phyloP scores from a whole-genome alignment of 2,888 invertebrate genomes.

The Melangyna quadrimaculata region DNA sequence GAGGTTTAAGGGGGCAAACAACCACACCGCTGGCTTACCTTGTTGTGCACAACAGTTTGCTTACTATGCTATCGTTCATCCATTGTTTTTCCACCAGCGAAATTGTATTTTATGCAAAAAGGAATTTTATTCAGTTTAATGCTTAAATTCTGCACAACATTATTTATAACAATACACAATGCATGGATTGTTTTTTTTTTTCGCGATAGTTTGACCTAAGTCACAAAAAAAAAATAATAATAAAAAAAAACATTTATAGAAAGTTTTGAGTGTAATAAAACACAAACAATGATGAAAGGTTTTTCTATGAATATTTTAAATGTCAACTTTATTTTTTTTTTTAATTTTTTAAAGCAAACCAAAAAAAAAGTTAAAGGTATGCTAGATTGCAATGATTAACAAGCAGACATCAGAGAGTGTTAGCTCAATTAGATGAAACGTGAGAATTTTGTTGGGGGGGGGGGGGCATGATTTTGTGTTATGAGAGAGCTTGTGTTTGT shows the following conservation, averaged over 20 bases:
- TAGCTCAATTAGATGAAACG: conserved; percentile 62
- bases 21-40: not conserved
- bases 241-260: not conserved
- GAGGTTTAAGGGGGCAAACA: not conserved
- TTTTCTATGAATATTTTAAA: not conserved
- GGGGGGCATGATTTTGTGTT: conserved; percentile 38
- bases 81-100: conserved; percentile 34
- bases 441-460: conserved; percentile 65
- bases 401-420: conserved; percentile 21
- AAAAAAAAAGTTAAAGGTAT: not conserved
- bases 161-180: not conserved
- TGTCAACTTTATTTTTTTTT: not conserved
- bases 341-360: not conserved
- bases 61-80: conserved; percentile 21
- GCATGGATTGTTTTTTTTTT: not conserved
- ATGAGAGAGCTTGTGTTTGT: not conserved
- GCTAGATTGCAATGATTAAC: conserved; percentile 56
- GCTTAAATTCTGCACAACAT: not conserved
- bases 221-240: not conserved
- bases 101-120: conserved; percentile 41
- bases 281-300: conserved; percentile 4
- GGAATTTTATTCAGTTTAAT: not conserved
- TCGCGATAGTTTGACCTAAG: not conserved
- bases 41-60: conserved; percentile 35
- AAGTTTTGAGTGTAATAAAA: not conserved